Evolutionary conservation across 2,888 invertebrate species (phyloP), one percentile per base, ranked within the genome.

Genomic region (Clitarchus hookeri): DNA sequence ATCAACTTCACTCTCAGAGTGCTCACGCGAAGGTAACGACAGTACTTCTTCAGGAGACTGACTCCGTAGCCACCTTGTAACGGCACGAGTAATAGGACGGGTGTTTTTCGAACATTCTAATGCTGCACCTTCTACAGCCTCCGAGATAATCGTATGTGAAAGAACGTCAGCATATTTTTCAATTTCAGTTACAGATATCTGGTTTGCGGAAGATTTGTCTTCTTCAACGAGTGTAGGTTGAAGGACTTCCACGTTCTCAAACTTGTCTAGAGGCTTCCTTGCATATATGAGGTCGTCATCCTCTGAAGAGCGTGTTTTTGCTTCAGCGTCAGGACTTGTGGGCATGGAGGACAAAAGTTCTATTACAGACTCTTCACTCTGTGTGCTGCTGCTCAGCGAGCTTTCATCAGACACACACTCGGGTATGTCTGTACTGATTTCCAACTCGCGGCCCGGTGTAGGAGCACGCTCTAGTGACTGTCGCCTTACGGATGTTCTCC

Each of bases 51-150:
- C 91, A 83, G 87, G 86, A 77, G 88, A 87, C 36, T 88, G 88
- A 53, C 88, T 87, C 84, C 91, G 91, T 88, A 94, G 92, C 94
- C 94, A 94, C 86, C 93, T 92, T 84, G 92, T 93, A 0, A 94
- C 94, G 0, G 94, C 94, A 84, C 92, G 91, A 6, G 94, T 94
- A 86, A 94, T 93, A 19, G 94, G 93, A 25, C 83, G 80, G 84
- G 79, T 84, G 77, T 85, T 27, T 54, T n/a, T 84, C 25, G 80
- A 44, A 78, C 79, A 53, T 53, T 84, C 84, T 23, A 36, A n/a
- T n/a, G 16, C 84, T 65, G 77, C 83, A 36, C 36, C 79, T 27
- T 27, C 44, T 19, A 85, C 77, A 27, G 87, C 87, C 84, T 86
- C 86, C n/a, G 83, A 79, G 36, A 87, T 78, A 19, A 88, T 84